A percentile compares a stretch with the other conserved stretches of the same genome.
phyloP scores from a whole-genome alignment of 2,113 vertebrate species.

The Willisornis vidua region DNA sequence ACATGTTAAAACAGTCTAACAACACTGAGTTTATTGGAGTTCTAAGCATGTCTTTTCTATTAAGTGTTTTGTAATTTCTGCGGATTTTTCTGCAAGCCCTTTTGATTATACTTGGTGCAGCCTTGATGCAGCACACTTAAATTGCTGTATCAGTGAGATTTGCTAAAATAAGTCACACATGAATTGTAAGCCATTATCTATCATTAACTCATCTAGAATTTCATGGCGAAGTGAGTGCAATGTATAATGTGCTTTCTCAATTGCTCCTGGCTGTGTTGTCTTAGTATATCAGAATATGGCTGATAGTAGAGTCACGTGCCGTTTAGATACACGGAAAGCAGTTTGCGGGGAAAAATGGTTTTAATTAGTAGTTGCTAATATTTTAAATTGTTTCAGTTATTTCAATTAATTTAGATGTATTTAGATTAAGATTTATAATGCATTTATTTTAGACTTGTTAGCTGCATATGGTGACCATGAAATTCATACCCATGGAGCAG shows the following conservation, averaged over 20 bases:
- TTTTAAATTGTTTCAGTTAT: not conserved
- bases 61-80: not conserved
- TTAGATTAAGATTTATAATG: not conserved
- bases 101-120: not conserved
- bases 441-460: not conserved
- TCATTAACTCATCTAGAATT: constrained; percentile 47
- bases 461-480: not conserved
- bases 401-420: not conserved
- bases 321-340: not conserved
- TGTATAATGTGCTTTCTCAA: constrained; percentile 15
- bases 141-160: constrained; percentile 17
- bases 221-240: not conserved
- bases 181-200: constrained; percentile 35
- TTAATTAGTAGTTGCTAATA: not conserved
- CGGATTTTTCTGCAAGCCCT: not conserved
- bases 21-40: not conserved
- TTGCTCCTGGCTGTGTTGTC: not conserved
- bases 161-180: constrained; percentile 31
- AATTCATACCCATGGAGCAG: not conserved
- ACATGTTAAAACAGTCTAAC: not conserved
- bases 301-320: not conserved
- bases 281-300: not conserved
- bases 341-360: not conserved
- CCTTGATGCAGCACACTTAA: not conserved
- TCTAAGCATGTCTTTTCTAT: not conserved